Evolutionary conservation across 2,888 invertebrate species (phyloP).

Genomic region (Tetropium fuscum): DNA sequence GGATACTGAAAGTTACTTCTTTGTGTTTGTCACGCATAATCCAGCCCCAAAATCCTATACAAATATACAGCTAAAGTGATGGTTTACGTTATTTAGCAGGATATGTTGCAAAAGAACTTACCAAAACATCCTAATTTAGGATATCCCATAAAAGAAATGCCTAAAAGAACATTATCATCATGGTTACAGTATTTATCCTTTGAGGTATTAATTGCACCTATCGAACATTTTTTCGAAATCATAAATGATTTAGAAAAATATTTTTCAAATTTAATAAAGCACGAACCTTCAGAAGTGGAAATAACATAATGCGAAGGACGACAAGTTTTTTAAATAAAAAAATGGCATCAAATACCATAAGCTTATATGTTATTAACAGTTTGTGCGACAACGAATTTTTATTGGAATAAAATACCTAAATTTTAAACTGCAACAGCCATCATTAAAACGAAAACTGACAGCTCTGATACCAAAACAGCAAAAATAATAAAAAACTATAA

Average conservation of each 20-base stretch:
- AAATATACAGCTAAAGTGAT: background rate
- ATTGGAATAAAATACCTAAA: no score
- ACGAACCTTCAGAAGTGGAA: no score
- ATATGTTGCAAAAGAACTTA: slow-evolving; percentile 1
- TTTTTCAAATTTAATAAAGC: no score
- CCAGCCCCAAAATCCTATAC: background rate
- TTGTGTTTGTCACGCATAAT: background rate
- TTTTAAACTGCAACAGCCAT: no score
- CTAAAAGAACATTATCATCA: background rate
- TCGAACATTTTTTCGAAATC: background rate
- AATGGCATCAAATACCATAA: no score
- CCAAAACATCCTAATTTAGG: slow-evolving; percentile 1
- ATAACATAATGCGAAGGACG: no score
- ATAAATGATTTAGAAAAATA: slow-evolving; percentile 1
- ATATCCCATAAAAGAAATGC: background rate
- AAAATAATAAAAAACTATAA: no score
- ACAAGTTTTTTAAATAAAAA: no score
- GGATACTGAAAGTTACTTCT: background rate
- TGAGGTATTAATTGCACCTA: slow-evolving; percentile 5
- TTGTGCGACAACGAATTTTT: no score
- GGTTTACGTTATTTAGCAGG: slow-evolving; percentile 3
- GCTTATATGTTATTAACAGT: no score
- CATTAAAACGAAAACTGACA: no score
- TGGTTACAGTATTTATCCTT: slow-evolving; percentile 9
- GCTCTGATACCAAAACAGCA: no score